These are phyloP conservation scores for Acrobasis consociella DNA, from an alignment of 2,888 invertebrate species.

Conservation along the genomic window DNA sequence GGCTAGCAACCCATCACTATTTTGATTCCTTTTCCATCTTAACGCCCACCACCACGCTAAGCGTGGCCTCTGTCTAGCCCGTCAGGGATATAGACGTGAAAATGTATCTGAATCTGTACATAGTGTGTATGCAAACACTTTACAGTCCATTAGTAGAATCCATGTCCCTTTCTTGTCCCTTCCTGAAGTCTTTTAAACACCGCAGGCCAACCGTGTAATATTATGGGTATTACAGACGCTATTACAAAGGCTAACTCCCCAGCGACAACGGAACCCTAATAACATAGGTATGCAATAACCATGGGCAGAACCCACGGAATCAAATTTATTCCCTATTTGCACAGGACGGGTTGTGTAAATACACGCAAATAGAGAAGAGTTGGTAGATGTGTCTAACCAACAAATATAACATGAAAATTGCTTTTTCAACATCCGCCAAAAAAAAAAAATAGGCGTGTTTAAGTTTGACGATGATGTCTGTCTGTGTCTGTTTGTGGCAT, in stretches of 20 bases:
- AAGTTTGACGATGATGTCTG: no score
- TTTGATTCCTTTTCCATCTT: no score
- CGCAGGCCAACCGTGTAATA: constrained; percentile 1
- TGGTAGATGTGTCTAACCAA: neutral
- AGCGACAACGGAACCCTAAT: constrained; percentile 13
- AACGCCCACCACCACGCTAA: no score
- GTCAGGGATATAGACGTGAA: no score
- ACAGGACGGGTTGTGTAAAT: constrained; percentile 47
- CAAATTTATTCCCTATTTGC: constrained; percentile 30
- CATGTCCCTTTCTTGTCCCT: constrained; percentile 5
- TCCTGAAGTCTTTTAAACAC: neutral
- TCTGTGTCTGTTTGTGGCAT: no score
- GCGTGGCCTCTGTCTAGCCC: no score
- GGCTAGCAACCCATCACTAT: no score
- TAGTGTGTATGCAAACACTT: no score
- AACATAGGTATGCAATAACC: constrained; percentile 22
- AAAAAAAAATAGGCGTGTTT: no score
- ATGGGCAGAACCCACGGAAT: constrained; percentile 18
- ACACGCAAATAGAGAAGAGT: constrained; percentile 10
- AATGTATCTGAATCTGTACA: no score
- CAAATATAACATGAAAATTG: no score
- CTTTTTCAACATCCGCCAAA: no score
- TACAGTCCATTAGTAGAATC: neutral
- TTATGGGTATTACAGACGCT: constrained; percentile 8
- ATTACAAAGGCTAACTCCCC: constrained; percentile 16